Evolutionary conservation across 37 sponge, comb jelly and placozoan genomes (phyloP), one percentile per base, ranked within the genome.

Genomic region (Oopsacas minuta): DNA sequence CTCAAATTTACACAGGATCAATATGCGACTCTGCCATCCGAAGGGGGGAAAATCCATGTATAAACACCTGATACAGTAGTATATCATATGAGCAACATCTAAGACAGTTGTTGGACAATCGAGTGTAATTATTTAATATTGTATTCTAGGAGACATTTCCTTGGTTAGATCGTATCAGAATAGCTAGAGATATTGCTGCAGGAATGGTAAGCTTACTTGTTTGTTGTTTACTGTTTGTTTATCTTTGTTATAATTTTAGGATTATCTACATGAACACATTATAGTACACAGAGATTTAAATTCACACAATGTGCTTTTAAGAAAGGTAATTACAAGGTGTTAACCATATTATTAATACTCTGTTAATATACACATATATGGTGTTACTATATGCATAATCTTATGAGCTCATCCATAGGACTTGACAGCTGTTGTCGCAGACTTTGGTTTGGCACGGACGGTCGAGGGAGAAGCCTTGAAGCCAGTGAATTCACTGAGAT

Each of bases 131-230:
- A 17, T 28, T 25, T 82, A 38, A 34, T 17, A 22, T 82, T 8
- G 1, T 25, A 34, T 82, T 15, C 23, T 82, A 81, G 85, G 20
- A 39, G 82, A 22, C 84, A 81, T 17, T 93, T 93, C 89, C 90
- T 36, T 88, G 90, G 95, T 36, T 51, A 22, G 49, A 75, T 25
- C 53, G 92, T 36, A 37, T 92, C 5, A 69, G 82, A 15, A 90
- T 94, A 75, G 92, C 92, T 20, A 83, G 89, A 84, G 95, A 94
- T 81, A 89, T 94, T 39, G 86, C 95, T n/a, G 88, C 91, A 82
- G 95, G 95, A 51, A 94, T 94, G 95, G 95, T 94, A 36, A 83
- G 90, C 36, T 0, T 22, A 52, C 36, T 61, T 5, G 20, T 25
- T 61, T 61, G 75, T 75, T 81, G 82, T 81, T 35, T n/a, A 46